Evolutionary conservation across 2,113 vertebrate species (phyloP).

Genomic region (Melanerpes aurifrons): DNA sequence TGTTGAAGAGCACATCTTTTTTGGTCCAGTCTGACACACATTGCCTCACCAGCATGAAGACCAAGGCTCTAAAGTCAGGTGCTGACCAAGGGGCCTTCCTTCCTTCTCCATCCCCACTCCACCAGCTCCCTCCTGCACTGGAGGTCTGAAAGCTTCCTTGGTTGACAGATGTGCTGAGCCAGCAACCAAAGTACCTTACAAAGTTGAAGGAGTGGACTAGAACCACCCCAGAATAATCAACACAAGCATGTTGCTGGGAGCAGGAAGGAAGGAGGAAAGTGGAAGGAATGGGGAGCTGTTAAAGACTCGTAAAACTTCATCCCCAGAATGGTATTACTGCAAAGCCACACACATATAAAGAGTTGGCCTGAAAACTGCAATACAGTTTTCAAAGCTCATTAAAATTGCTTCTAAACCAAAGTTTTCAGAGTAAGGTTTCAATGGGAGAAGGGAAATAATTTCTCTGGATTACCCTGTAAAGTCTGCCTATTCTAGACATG

Average conservation of each 20-base stretch:
- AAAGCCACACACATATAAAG: neutral
- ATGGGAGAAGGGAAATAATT: neutral
- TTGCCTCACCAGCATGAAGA: neutral
- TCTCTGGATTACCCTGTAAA: neutral
- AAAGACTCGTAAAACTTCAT: neutral
- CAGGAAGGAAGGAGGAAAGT: conserved; percentile 21
- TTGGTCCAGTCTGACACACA: neutral
- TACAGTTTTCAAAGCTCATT: neutral
- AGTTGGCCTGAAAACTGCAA: neutral
- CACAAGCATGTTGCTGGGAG: neutral
- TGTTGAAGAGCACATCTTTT: neutral
- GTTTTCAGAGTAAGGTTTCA: neutral
- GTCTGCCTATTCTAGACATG: neutral
- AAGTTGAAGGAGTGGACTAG: neutral
- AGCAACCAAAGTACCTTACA: neutral
- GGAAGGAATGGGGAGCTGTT: neutral
- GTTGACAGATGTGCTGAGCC: neutral
- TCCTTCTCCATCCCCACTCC: neutral
- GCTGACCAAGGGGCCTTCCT: neutral
- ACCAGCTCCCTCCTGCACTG: neutral
- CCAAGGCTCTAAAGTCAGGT: neutral
- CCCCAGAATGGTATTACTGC: neutral
- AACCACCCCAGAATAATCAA: neutral
- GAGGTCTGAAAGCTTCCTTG: neutral
- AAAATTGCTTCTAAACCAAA: neutral